Evolutionary conservation across 2,888 invertebrate genomes (phyloP).

Genomic region (Orthosia gothica): DNA sequence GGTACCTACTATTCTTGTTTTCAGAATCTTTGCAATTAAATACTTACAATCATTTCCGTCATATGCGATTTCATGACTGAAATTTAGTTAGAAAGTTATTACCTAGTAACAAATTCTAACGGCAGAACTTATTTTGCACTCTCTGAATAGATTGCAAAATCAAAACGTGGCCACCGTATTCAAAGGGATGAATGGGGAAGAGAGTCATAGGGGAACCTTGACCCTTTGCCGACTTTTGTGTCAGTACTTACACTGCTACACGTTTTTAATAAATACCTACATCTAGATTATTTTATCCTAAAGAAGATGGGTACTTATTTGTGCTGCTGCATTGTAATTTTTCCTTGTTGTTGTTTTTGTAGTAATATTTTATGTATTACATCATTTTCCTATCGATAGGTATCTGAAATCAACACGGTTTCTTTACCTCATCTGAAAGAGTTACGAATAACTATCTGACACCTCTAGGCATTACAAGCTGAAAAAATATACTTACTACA

Average conservation of each 20-base stretch:
- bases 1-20: not conserved
- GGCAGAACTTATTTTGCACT: not conserved
- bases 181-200: conserved; percentile 41
- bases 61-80: not conserved
- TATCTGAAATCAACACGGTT: not conserved
- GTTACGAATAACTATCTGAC: too few relatives aligned
- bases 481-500: too few relatives aligned
- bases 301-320: not conserved
- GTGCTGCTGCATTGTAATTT: not conserved
- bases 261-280: not conserved
- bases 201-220: conserved; percentile 42
- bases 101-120: not conserved
- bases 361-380: not conserved
- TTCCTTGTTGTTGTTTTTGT: not conserved
- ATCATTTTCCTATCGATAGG: not conserved
- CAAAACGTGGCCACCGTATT: conserved; percentile 33
- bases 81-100: not conserved
- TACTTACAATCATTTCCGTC: not conserved
- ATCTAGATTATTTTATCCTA: not conserved
- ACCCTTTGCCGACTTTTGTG: conserved; percentile 34
- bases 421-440: too few relatives aligned
- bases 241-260: not conserved
- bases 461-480: too few relatives aligned
- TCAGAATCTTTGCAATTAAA: not conserved
- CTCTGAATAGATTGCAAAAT: not conserved